Evolutionary conservation across 2,797 vertebrate species (phyloP).

Genomic region (Pangasius djambal): DNA sequence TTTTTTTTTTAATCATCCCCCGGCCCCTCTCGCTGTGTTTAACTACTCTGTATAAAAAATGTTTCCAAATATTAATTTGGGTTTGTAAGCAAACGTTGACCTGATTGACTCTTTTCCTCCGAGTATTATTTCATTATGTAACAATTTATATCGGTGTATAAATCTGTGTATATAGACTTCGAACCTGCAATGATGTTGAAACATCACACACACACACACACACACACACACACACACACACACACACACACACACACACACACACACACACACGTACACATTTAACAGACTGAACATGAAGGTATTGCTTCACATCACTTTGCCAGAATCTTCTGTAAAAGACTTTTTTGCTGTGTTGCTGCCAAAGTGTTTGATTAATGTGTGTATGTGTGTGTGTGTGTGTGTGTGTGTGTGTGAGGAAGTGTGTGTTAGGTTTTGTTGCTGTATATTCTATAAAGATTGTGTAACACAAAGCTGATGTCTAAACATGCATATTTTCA

Average conservation of each 20-base stretch:
- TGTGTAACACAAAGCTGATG: not conserved
- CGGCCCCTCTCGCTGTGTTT: no score
- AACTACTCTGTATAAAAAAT: not conserved
- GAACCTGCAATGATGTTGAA: not conserved
- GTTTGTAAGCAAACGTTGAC: not conserved
- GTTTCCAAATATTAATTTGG: not conserved
- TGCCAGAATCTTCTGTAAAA: not conserved
- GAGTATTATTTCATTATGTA: conserved; percentile 1
- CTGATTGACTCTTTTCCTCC: not conserved
- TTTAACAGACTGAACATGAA: not conserved
- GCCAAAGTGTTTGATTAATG: not conserved
- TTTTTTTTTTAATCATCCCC: not conserved
- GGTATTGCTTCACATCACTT: not conserved
- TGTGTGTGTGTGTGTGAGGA: not conserved
- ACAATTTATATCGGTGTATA: not conserved
- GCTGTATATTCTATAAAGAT: not conserved
- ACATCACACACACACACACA: not conserved
- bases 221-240: conserved; percentile 7
- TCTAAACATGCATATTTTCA: conserved; percentile 3
- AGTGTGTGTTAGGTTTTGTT: not conserved
- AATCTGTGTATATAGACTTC: conserved; percentile 1
- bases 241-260: not conserved
- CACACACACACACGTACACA: not conserved
- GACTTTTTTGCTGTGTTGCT: not conserved
- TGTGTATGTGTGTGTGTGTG: not conserved